phyloP scores from a whole-genome alignment of 1,140 invertebrate genomes.

The Halyomorpha halys region DNA sequence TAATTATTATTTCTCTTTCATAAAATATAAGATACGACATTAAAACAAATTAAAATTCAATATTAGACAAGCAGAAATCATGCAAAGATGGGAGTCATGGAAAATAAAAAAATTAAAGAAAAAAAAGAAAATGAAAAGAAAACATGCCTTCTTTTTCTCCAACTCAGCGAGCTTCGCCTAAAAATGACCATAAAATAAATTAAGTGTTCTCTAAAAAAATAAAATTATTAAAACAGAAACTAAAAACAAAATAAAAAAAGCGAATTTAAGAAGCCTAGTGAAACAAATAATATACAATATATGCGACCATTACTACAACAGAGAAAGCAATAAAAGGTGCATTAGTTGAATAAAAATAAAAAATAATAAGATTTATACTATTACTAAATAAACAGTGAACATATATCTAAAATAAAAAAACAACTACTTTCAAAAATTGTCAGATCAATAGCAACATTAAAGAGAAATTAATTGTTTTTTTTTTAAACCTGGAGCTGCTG shows the following conservation, averaged over 20 bases:
- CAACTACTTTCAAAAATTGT: neutral
- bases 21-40: too few relatives aligned
- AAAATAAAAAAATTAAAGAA: neutral
- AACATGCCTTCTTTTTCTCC: constrained; percentile 52
- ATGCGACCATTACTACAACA: too few relatives aligned
- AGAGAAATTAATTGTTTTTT: neutral
- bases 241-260: constrained; percentile 9
- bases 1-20: too few relatives aligned
- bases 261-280: neutral
- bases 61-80: too few relatives aligned
- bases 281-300: neutral
- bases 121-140: constrained; percentile 28
- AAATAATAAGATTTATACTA: neutral
- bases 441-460: neutral
- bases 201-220: constrained; percentile 19
- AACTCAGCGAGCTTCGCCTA: constrained; percentile 48
- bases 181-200: constrained; percentile 36
- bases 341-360: neutral
- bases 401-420: neutral
- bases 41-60: too few relatives aligned
- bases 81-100: too few relatives aligned
- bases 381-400: neutral
- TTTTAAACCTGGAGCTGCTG: constrained; percentile 18
- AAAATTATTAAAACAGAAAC: constrained; percentile 17
- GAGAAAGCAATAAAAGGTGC: neutral